Conservation (phyloP, 92 coral and sea anemone species). For the Epizoanthus rinbou region DNA sequence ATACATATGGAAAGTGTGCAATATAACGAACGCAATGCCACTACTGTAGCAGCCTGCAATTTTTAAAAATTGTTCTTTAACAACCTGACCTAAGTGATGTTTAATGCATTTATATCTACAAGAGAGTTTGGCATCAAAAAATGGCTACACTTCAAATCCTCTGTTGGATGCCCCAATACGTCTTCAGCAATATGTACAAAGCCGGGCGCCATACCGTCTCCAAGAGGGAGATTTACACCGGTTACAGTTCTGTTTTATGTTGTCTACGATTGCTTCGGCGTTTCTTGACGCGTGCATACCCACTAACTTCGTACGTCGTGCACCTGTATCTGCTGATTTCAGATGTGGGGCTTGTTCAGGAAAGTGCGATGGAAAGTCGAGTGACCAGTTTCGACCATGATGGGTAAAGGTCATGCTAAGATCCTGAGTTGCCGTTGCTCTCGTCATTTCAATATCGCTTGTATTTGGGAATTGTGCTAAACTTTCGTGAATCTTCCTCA, state of each 20-base stretch:
- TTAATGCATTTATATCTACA: too few species aligned
- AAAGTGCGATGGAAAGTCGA: constrained; percentile 31
- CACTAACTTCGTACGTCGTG: not conserved
- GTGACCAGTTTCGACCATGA: not conserved
- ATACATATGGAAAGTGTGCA: too few species aligned
- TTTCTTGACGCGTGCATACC: not conserved
- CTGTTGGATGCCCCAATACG: not conserved
- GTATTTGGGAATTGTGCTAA: not conserved
- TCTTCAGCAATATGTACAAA: not conserved
- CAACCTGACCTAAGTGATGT: too few species aligned
- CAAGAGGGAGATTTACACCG: not conserved
- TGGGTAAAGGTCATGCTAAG: constrained; percentile 11
- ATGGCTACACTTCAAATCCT: too few species aligned
- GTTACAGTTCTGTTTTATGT: not conserved
- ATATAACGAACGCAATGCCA: too few species aligned
- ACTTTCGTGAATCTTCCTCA: not conserved
- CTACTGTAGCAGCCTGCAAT: too few species aligned
- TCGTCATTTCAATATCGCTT: constrained; percentile 18
- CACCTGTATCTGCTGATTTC: not conserved
- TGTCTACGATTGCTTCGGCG: not conserved
- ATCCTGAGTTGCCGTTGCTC: constrained; percentile 2
- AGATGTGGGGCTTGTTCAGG: not conserved
- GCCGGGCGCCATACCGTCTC: not conserved
- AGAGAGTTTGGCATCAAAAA: too few species aligned
- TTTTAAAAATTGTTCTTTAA: too few species aligned